These are phyloP conservation scores for Drosophila borborema DNA, from an alignment of 2,888 invertebrate species.

Conservation along the genomic window DNA sequence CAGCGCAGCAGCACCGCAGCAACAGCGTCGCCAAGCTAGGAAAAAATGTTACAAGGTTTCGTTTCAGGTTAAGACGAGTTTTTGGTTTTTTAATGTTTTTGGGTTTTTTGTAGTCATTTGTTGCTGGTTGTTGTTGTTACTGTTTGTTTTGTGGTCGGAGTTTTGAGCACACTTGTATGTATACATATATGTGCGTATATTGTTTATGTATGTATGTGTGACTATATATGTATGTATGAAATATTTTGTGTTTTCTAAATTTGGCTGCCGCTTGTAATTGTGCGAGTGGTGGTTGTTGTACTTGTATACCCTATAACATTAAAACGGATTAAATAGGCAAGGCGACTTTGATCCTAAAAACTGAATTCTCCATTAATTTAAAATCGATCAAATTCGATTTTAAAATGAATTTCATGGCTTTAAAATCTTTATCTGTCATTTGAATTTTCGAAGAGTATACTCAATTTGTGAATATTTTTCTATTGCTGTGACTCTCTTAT, in stretches of 20 bases:
- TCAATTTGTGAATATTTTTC: too few species aligned
- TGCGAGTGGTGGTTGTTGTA: slow-evolving; percentile 17
- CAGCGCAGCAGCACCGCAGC: slow-evolving; percentile 49
- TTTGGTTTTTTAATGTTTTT: slow-evolving; percentile 59
- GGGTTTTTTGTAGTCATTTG: slow-evolving; percentile 62
- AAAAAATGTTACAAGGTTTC: slow-evolving; percentile 83
- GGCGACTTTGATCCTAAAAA: too few species aligned
- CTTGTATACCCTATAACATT: not conserved
- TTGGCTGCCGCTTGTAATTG: slow-evolving; percentile 57
- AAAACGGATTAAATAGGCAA: not conserved
- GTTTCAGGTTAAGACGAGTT: slow-evolving; percentile 82
- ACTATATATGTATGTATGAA: slow-evolving; percentile 23
- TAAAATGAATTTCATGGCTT: too few species aligned
- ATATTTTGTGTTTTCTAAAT: slow-evolving; percentile 70
- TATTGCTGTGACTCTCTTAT: too few species aligned
- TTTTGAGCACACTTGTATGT: slow-evolving; percentile 35
- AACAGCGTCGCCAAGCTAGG: slow-evolving; percentile 65
- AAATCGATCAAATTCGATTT: too few species aligned
- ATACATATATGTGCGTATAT: not conserved
- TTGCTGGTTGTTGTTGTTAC: slow-evolving; percentile 44
- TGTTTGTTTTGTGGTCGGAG: slow-evolving; percentile 50
- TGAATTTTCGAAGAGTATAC: too few species aligned
- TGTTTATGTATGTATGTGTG: not conserved
- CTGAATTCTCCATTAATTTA: too few species aligned
- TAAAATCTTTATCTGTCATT: too few species aligned